Evolutionary conservation across 1,140 invertebrate genomes (phyloP), one percentile per base, ranked within the genome.

Genomic region (Caenorhabditis briggsae): DNA sequence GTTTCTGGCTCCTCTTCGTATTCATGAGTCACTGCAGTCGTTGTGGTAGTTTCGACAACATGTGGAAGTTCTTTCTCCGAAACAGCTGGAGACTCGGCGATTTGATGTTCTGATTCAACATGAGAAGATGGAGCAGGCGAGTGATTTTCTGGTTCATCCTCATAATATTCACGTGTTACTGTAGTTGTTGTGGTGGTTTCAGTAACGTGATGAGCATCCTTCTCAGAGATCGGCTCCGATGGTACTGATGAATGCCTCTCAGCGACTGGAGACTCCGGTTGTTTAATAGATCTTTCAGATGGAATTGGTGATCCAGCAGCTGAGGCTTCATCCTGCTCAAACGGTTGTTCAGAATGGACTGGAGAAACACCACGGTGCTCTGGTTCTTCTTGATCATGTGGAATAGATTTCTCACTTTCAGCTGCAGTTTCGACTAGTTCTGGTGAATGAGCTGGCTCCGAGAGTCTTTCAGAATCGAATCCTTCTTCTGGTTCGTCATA

Each of bases 131-230:
- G 48, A 82, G 48, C 78, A 20, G 78, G 46, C 1, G 48, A 55
- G 18, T 20, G 18, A 53, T 5, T 14, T 53, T 53, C 74, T 0
- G 41, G 74, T 11, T 53, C 48, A 25, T 82, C 43, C 11, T 82
- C 78, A 41, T 82, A 82, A 16, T 14, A 53, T 58, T 82, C 78
- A 25, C 78, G 48, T 8, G 78, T 82, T 5, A 82, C 33, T 14
- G 78, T 82, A 9, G 78, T 82, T 7, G 82, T 83, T 5, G 70
- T 78, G 11, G 70, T 78, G 0, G 46, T 50, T 53, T 78, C 70
- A 12, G 58, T 59, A 25, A 83, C 46, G 41, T 58, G 12, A 33
- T 83, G 82, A 58, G 25, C 7, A 5, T 56, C 53, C 6, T 83
- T 55, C 0, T 55, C 41, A 16, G 59, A 20, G 25, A 50, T 16